Evolutionary conservation across 2,113 vertebrate species (phyloP).

Genomic region (Phalacrocorax pelagicus): DNA sequence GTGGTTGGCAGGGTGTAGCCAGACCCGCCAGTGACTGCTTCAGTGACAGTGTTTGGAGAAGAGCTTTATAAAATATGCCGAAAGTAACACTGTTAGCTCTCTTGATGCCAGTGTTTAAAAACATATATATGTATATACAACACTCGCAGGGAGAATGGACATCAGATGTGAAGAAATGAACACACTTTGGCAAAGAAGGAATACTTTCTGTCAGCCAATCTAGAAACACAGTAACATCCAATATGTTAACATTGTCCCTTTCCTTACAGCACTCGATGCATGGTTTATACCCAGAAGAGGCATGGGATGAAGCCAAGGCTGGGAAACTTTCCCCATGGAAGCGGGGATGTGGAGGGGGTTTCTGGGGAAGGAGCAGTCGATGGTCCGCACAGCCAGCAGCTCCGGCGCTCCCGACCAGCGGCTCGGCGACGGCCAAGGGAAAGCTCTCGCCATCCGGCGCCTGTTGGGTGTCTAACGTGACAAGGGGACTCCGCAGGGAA

Average conservation of each 20-base stretch:
- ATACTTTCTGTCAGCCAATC: not conserved
- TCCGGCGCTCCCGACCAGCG: not conserved
- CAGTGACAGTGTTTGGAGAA: not conserved
- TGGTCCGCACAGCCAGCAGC: not conserved
- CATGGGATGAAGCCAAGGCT: not conserved
- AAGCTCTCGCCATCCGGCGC: accelerated
- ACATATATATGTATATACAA: not conserved
- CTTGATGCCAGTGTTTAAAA: not conserved
- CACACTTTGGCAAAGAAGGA: not conserved
- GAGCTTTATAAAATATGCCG: not conserved
- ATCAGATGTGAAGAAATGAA: not conserved
- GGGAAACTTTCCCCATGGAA: not conserved
- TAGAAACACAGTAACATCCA: not conserved
- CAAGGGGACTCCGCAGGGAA: not conserved
- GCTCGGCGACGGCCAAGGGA: not conserved
- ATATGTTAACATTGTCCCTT: not conserved
- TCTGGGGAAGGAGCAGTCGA: not conserved
- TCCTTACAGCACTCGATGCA: not conserved
- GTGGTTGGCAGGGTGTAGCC: not conserved
- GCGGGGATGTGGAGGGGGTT: not conserved
- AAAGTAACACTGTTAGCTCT: not conserved
- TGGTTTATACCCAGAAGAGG: not conserved
- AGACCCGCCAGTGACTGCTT: not conserved
- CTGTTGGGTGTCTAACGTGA: not conserved
- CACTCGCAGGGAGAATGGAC: not conserved